Evolutionary conservation across 23 tunicate species (phyloP).

Genomic region (Styela clava): DNA sequence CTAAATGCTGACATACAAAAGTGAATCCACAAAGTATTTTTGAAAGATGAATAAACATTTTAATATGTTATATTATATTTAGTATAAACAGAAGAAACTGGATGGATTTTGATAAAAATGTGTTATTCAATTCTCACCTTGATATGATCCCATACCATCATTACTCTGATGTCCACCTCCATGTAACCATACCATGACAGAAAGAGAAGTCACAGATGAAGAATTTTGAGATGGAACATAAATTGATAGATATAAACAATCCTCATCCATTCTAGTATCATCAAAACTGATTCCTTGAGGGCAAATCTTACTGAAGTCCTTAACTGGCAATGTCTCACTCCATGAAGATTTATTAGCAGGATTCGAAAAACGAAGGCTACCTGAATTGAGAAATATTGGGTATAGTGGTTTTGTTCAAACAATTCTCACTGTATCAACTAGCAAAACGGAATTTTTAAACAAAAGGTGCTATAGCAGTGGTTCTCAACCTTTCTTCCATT

Average conservation of each 20-base stretch:
- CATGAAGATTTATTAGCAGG: slow-evolving; percentile 13
- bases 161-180: slow-evolving; percentile 26
- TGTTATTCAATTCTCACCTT: too few relatives aligned
- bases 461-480: too few relatives aligned
- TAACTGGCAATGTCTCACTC: background rate
- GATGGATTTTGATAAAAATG: too few relatives aligned
- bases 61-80: too few relatives aligned
- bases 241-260: slow-evolving; percentile 36
- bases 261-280: slow-evolving; percentile 35
- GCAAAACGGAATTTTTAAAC: too few relatives aligned
- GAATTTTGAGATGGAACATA: slow-evolving; percentile 37
- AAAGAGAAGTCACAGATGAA: slow-evolving; percentile 3
- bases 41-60: too few relatives aligned
- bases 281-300: slow-evolving; percentile 21
- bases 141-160: slow-evolving; percentile 16
- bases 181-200: slow-evolving; percentile 50
- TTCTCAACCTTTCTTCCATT: background rate
- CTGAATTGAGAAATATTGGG: background rate
- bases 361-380: slow-evolving; percentile 9
- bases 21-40: too few relatives aligned
- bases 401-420: too few relatives aligned
- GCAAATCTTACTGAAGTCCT: slow-evolving; percentile 29
- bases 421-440: too few relatives aligned
- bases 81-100: too few relatives aligned
- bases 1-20: too few relatives aligned